phyloP scores from a whole-genome alignment of 1,140 invertebrate species.

The Diuraphis noxia region DNA sequence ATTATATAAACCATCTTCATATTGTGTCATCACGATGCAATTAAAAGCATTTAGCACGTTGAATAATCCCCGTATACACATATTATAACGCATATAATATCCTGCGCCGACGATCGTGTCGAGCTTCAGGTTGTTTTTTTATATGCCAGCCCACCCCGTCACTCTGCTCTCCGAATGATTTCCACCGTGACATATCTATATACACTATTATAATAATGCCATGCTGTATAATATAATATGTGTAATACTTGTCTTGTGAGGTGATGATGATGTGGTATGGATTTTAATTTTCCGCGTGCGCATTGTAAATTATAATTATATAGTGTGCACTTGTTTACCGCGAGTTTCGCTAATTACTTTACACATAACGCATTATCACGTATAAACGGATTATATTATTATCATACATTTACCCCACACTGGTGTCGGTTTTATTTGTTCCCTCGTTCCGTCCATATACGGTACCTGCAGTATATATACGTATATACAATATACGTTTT shows the following conservation, averaged over 20 bases:
- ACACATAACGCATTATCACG: background rate
- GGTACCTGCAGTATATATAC: background rate
- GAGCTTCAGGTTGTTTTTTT: background rate
- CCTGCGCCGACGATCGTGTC: background rate
- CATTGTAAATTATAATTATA: background rate
- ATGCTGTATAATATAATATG: background rate
- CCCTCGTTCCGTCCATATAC: background rate
- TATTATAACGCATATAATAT: background rate
- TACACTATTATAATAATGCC: background rate
- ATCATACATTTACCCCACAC: background rate
- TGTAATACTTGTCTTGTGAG: background rate
- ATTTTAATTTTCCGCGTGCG: background rate
- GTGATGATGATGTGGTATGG: background rate
- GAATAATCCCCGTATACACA: background rate
- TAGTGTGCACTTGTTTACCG: background rate
- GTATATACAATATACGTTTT: too few species aligned
- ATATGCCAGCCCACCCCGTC: background rate
- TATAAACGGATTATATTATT: conserved; percentile 10
- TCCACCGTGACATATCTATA: background rate
- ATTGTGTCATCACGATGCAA: background rate
- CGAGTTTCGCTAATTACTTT: background rate
- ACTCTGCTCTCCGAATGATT: background rate
- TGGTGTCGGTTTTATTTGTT: background rate
- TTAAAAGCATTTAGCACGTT: background rate
- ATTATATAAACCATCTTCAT: background rate